These are phyloP conservation scores for Masticophis lateralis DNA, from an alignment of 2,797 vertebrate species.

Conservation along the genomic window DNA sequence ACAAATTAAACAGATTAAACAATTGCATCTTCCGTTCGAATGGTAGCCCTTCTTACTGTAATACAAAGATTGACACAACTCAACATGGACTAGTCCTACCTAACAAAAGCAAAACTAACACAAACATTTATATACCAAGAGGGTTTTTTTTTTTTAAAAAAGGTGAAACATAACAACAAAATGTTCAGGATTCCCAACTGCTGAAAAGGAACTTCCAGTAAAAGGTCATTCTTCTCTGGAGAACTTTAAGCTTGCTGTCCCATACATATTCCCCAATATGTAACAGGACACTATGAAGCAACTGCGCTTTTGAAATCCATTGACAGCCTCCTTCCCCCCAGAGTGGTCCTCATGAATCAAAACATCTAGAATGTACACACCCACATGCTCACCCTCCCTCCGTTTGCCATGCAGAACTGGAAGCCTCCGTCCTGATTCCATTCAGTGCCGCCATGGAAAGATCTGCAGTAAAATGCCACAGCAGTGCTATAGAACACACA, in stretches of 20 bases:
- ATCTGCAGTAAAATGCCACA: constrained; percentile 1
- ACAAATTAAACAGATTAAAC: constrained; percentile 31
- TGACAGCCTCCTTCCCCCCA: background rate
- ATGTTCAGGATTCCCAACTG: background rate
- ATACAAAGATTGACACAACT: background rate
- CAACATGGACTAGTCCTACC: background rate
- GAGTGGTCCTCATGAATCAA: background rate
- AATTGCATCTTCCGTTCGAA: background rate
- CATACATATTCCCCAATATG: background rate
- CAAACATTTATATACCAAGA: background rate
- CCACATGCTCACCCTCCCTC: background rate
- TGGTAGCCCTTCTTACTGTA: background rate
- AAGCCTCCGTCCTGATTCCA: background rate
- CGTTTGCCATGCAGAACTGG: constrained; percentile 12
- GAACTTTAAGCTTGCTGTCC: background rate
- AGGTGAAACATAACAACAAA: background rate
- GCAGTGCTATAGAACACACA: background rate
- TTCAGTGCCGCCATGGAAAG: constrained; percentile 8
- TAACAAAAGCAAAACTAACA: background rate
- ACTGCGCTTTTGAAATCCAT: constrained; percentile 1
- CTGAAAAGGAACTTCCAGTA: background rate
- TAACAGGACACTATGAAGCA: background rate
- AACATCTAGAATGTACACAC: background rate
- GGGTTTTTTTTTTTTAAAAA: background rate
- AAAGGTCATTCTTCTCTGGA: background rate